phyloP scores from a whole-genome alignment of 2,113 vertebrate genomes.

The Chaetorhynchus papuensis region DNA sequence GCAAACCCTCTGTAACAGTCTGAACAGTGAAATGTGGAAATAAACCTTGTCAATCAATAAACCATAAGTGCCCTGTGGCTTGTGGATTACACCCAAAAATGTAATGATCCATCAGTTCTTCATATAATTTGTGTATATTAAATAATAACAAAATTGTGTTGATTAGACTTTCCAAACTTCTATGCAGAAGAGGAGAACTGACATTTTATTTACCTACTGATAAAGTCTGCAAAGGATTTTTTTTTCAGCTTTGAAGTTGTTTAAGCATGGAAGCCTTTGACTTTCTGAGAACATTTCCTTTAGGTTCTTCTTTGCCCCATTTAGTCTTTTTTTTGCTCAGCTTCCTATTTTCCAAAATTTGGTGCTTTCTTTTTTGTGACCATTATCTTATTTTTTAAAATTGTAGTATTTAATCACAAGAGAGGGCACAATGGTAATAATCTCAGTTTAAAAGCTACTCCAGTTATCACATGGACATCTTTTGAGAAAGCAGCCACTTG shows the following conservation, averaged over 20 bases:
- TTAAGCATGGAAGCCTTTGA: neutral
- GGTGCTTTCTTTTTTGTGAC: neutral
- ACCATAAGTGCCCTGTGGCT: neutral
- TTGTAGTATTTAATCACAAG: neutral
- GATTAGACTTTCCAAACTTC: neutral
- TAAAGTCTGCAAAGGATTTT: neutral
- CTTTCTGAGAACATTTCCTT: neutral
- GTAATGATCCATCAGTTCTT: neutral
- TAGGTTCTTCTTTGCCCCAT: neutral
- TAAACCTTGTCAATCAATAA: neutral
- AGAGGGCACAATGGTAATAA: neutral
- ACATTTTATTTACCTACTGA: neutral
- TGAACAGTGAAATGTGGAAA: slow-evolving; percentile 21
- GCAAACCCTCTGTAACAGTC: neutral
- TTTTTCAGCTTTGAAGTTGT: neutral
- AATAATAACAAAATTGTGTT: neutral
- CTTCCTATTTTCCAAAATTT: neutral
- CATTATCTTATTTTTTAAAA: neutral
- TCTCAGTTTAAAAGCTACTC: neutral
- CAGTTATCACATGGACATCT: neutral
- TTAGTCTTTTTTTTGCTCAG: neutral
- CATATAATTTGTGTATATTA: neutral
- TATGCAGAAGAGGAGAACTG: neutral
- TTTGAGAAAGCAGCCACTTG: neutral
- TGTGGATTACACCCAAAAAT: neutral